Evolutionary conservation across 1,140 invertebrate species (phyloP).

Genomic region (Danaus plexippus): DNA sequence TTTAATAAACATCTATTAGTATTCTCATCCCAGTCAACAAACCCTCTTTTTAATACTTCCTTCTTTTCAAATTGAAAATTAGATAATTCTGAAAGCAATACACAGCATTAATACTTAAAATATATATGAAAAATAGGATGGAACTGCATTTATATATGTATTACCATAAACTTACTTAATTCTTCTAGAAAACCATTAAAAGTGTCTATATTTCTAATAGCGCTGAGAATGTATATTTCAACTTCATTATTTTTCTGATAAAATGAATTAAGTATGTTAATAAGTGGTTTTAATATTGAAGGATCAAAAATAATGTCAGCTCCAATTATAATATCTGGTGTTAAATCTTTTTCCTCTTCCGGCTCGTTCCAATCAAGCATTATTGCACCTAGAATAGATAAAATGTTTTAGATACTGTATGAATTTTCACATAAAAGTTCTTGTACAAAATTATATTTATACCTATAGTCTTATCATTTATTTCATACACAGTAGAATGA

Average conservation of each 20-base stretch:
- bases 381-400: constrained; percentile 34
- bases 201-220: constrained; percentile 55
- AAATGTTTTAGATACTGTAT: not conserved
- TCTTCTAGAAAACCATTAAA: constrained; percentile 36
- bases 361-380: constrained; percentile 50
- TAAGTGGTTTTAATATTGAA: constrained; percentile 44
- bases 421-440: constrained; percentile 5
- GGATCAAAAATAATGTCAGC: constrained; percentile 64
- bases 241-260: constrained; percentile 39
- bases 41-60: constrained; percentile 13
- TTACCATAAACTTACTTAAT: constrained; percentile 33
- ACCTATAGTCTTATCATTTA: constrained; percentile 31
- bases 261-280: constrained; percentile 41
- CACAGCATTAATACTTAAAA: not conserved
- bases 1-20: constrained; percentile 25
- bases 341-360: constrained; percentile 24
- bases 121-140: constrained; percentile 6
- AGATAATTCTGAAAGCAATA: constrained; percentile 21
- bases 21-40: constrained; percentile 26
- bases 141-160: not conserved
- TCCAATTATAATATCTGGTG: constrained; percentile 55
- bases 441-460: constrained; percentile 8
- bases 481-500: constrained; percentile 11
- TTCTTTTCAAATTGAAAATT: constrained; percentile 16
- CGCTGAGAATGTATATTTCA: constrained; percentile 49